These are phyloP conservation scores for Onthophagus sagittarius DNA, from an alignment of 2,888 invertebrate genomes.

Conservation along the genomic window DNA sequence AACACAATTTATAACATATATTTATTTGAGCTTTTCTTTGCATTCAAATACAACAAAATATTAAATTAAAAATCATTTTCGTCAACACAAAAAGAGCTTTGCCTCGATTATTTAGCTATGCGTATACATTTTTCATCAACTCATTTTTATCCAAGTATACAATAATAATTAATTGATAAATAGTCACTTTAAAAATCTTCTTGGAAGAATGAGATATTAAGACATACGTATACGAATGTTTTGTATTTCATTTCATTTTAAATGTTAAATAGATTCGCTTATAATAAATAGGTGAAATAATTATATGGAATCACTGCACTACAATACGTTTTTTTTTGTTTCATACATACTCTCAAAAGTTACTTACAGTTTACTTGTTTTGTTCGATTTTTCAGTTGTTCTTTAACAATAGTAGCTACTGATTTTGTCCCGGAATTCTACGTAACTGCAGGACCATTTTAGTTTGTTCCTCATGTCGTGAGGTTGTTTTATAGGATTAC, in stretches of 20 bases:
- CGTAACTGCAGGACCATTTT: conserved; percentile 7
- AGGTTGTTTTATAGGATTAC: not conserved
- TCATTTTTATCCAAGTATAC: conserved; percentile 55
- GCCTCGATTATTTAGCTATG: conserved; percentile 58
- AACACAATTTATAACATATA: conserved; percentile 72
- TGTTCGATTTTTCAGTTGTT: conserved; percentile 18
- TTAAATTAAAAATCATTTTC: conserved; percentile 66
- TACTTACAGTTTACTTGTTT: conserved; percentile 39
- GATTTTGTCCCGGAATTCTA: not conserved
- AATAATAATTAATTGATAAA: conserved; percentile 50
- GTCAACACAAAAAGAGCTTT: conserved; percentile 73
- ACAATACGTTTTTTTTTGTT: conserved; percentile 27
- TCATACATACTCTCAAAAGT: conserved; percentile 34
- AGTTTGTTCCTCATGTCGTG: conserved; percentile 15
- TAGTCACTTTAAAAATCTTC: conserved; percentile 50
- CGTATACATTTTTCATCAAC: conserved; percentile 64
- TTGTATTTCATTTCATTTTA: conserved; percentile 43
- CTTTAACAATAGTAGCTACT: not conserved
- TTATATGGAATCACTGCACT: conserved; percentile 31
- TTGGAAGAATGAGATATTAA: conserved; percentile 61
- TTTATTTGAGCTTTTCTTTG: conserved; percentile 84
- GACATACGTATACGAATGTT: conserved; percentile 75
- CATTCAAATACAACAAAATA: conserved; percentile 83
- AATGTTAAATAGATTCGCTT: conserved; percentile 28
- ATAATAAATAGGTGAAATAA: conserved; percentile 34